phyloP scores from a whole-genome alignment of 1,140 invertebrate species.

The Sitobion miscanthi region DNA sequence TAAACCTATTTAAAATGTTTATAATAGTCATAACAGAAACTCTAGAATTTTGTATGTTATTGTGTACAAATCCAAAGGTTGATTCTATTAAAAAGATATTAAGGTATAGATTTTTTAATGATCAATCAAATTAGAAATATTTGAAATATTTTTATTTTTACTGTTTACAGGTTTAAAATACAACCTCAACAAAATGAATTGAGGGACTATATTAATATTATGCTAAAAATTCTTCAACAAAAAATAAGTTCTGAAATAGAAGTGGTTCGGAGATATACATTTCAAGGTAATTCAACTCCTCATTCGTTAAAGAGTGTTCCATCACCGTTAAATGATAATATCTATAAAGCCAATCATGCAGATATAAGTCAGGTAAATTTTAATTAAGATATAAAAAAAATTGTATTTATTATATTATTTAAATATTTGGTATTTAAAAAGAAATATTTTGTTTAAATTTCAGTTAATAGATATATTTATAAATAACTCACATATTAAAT shows the following conservation, averaged over 20 bases:
- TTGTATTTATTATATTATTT: background rate
- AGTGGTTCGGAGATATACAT: slow-evolving; percentile 40
- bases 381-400: background rate
- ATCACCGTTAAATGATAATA: background rate
- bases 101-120: background rate
- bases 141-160: background rate
- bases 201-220: background rate
- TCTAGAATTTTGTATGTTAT: slow-evolving; percentile 20
- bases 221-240: background rate
- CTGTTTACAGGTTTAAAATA: slow-evolving; percentile 35
- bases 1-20: slow-evolving; percentile 22
- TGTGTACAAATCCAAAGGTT: background rate
- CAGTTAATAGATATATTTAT: background rate
- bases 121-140: background rate
- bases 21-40: background rate
- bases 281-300: background rate
- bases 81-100: background rate
- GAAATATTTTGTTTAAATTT: slow-evolving; percentile 16
- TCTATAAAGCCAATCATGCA: slow-evolving; percentile 21
- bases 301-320: background rate
- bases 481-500: background rate
- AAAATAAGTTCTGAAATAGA: slow-evolving; percentile 1
- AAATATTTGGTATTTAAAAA: slow-evolving; percentile 7
- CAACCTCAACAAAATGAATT: slow-evolving; percentile 3
- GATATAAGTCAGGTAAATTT: slow-evolving; percentile 39